Evolutionary conservation across 2,797 vertebrate genomes (phyloP), one percentile per base, ranked within the genome.

Genomic region (Spatula clypeata): DNA sequence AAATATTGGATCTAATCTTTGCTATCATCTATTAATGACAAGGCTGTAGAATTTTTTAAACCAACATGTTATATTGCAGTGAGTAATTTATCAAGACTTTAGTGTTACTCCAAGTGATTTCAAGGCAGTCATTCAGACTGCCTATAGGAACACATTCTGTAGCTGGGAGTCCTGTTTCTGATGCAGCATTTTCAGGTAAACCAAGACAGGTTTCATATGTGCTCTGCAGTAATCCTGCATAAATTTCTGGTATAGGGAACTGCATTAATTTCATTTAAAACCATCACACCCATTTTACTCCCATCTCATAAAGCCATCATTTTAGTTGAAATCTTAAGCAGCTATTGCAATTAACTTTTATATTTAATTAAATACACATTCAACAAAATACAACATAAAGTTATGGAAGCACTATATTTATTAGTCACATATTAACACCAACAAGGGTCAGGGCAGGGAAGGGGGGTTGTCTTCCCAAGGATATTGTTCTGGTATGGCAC

Each of bases 1-100:
- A 98, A 95, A 95, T 84, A 96, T 75, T 95, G 82, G 80, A 58
- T 92, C 93, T 97, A 95, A 97, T 95, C 96, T 98, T 97, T 42
- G 77, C 69, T 72, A 66, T 32, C 51, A 73, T 81, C 83, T 90
- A 89, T 96, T 95, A 96, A 91, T 64, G 58, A 97, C 97, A 97
- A 96, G 67, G 73, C 94, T 97, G 79, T 81, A 94, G 79, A 89
- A 96, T 94, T 97, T 97, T 91, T 96, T 82, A 89, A 97, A 97
- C 93, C 38, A 93, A 79, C 53, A 79, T 93, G 93, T 92, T 95
- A 88, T 66, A 96, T 93, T 97, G 89, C 32, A 75, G 72, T 53
- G 19, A 97, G 90, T 40, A 69, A 96, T 94, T 74, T 94, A 80
- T 77, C 62, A 79, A 79, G n/a, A 86, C 94, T 94, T 90, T 97